Evolutionary conservation across 2,113 vertebrate species (phyloP).

Genomic region (Daboia siamensis): DNA sequence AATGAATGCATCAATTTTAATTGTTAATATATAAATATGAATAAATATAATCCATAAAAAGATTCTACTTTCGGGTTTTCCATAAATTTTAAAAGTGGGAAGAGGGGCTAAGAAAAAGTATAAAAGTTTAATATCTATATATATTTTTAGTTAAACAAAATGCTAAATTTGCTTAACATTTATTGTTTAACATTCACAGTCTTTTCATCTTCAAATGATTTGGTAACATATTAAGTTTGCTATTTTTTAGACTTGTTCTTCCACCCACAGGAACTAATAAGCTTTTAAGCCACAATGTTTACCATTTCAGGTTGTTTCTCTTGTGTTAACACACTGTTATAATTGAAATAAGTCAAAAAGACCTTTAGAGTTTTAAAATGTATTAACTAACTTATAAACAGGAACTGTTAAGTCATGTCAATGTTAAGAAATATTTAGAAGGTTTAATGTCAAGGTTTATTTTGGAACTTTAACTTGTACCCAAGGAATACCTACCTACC

Average conservation of each 20-base stretch:
- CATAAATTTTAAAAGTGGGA: background rate
- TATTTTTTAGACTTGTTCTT: slow-evolving; percentile 47
- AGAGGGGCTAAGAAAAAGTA: background rate
- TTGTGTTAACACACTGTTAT: slow-evolving; percentile 40
- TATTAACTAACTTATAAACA: slow-evolving; percentile 18
- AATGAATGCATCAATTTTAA: background rate
- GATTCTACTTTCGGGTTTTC: background rate
- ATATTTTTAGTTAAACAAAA: background rate
- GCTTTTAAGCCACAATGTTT: slow-evolving; percentile 37
- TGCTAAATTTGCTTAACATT: slow-evolving; percentile 12
- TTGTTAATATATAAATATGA: background rate
- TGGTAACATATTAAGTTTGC: slow-evolving; percentile 35
- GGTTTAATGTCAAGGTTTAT: slow-evolving; percentile 34
- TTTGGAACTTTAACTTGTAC: slow-evolving; percentile 18
- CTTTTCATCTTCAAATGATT: slow-evolving; percentile 41
- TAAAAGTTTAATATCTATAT: background rate
- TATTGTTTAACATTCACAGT: background rate
- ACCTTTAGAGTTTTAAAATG: slow-evolving; percentile 31
- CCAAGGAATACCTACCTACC: background rate
- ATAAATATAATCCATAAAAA: background rate
- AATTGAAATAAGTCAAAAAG: slow-evolving; percentile 52
- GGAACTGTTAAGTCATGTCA: slow-evolving; percentile 31
- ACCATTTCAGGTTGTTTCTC: slow-evolving; percentile 27
- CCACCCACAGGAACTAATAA: slow-evolving; percentile 50
- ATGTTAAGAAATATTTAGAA: slow-evolving; percentile 46